Percentiles rank a stretch among this genome's conserved stretches.
phyloP scores from a whole-genome alignment of 2,888 invertebrate species.

The Caenorhabditis zanzibari region DNA sequence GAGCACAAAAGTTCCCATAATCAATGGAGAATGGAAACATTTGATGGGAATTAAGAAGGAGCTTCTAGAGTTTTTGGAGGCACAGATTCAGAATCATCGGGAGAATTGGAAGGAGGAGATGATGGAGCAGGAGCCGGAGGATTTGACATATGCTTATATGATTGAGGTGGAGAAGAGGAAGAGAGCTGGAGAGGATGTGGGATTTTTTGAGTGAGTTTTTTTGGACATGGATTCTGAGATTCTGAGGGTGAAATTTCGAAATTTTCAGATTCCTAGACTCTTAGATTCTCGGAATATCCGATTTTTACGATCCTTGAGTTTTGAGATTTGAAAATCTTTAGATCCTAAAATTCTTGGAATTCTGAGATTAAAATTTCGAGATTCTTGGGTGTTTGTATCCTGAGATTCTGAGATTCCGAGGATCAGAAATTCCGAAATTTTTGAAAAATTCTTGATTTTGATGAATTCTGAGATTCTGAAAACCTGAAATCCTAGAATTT shows the following conservation, averaged over 20 bases:
- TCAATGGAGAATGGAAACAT: constrained; percentile 78
- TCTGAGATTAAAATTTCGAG: not conserved
- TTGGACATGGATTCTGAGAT: not conserved
- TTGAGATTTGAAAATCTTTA: no score
- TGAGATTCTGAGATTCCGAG: no score
- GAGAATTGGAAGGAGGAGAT: constrained; percentile 60
- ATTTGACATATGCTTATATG: constrained; percentile 81
- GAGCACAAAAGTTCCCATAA: constrained; percentile 76
- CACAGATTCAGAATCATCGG: constrained; percentile 75
- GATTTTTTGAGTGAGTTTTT: constrained; percentile 74
- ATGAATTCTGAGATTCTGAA: no score
- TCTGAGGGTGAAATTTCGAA: not conserved
- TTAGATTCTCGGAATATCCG: no score
- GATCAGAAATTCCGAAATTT: no score
- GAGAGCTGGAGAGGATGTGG: constrained; percentile 71
- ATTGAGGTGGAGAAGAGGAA: constrained; percentile 79
- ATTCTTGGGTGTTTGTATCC: not conserved
- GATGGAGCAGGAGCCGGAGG: constrained; percentile 70
- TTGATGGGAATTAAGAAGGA: constrained; percentile 75
- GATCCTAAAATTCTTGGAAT: no score
- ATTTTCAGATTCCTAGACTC: no score
- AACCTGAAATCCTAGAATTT: no score
- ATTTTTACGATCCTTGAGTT: no score
- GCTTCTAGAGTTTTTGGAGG: constrained; percentile 76
- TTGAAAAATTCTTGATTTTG: no score